Conservation (phyloP, 2,113 vertebrate genomes). For the Pygoscelis adeliae region DNA sequence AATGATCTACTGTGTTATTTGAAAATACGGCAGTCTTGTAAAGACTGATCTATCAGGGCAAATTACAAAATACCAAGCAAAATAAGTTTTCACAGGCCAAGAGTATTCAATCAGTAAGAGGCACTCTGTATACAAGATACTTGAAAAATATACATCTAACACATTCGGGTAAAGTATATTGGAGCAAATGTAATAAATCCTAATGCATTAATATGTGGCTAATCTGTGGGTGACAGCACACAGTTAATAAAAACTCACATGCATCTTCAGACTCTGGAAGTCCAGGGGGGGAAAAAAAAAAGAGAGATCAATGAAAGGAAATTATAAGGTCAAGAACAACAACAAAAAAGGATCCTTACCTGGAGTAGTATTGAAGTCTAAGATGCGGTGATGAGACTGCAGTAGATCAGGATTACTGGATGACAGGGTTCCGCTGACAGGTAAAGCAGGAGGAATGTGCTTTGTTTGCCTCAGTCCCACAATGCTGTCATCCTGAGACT, state of each 20-base stretch:
- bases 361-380: slow-evolving; percentile 95
- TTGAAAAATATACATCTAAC: neutral
- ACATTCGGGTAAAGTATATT: neutral
- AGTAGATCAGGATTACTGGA: slow-evolving; percentile 95
- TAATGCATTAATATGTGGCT: neutral
- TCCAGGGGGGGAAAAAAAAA: neutral
- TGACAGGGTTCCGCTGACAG: slow-evolving; percentile 93
- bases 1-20: neutral
- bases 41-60: neutral
- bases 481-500: slow-evolving; percentile 98
- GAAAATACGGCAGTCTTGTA: neutral
- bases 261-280: neutral
- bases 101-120: neutral
- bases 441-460: slow-evolving; percentile 91
- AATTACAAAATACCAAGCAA: neutral
- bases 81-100: neutral
- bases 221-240: neutral
- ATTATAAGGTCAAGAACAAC: neutral
- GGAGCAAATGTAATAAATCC: neutral
- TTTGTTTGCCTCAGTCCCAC: slow-evolving; percentile 95
- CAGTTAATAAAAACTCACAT: neutral
- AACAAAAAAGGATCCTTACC: slow-evolving; percentile 71
- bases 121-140: neutral
- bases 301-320: neutral
- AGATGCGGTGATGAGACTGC: slow-evolving; percentile 96